These are phyloP conservation scores for Pheosia tremula DNA, from an alignment of 2,888 invertebrate species.

Conservation along the genomic window DNA sequence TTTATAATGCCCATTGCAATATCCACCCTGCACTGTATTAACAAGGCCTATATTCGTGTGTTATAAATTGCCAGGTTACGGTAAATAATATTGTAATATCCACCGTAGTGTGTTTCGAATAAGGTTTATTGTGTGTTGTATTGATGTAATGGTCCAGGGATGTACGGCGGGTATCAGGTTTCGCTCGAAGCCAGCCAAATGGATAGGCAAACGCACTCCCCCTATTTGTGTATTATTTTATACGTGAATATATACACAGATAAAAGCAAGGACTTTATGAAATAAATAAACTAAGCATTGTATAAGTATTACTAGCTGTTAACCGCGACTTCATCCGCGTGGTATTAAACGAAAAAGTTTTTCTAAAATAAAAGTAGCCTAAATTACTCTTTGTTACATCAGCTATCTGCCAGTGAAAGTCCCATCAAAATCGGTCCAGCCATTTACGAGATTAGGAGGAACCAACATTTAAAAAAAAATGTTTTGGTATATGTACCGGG, in stretches of 20 bases:
- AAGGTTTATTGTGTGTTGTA: constrained; percentile 26
- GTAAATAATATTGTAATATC: constrained; percentile 6
- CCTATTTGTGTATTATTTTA: constrained; percentile 40
- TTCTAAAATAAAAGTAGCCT: too few relatives aligned
- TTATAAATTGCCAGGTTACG: constrained; percentile 15
- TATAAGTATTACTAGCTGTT: too few relatives aligned
- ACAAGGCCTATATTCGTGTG: constrained; percentile 26
- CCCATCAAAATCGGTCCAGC: too few relatives aligned
- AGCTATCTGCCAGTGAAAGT: too few relatives aligned
- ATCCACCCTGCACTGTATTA: background rate
- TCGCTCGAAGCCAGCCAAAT: constrained; percentile 67
- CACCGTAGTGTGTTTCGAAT: rapidly evolving
- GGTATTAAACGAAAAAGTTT: too few relatives aligned
- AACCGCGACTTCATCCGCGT: too few relatives aligned
- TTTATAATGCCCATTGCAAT: constrained; percentile 13
- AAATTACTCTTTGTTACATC: too few relatives aligned
- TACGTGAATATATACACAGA: constrained; percentile 21
- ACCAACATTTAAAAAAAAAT: too few relatives aligned
- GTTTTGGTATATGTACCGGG: too few relatives aligned
- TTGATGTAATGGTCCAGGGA: constrained; percentile 32
- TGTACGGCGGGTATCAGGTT: constrained; percentile 58
- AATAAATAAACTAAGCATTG: background rate
- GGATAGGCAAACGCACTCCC: constrained; percentile 65
- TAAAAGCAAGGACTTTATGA: constrained; percentile 7
- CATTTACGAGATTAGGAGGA: too few relatives aligned